These are phyloP conservation scores for Erinaceus europaeus DNA, from an alignment of 2,113 vertebrate genomes.

Conservation along the genomic window DNA sequence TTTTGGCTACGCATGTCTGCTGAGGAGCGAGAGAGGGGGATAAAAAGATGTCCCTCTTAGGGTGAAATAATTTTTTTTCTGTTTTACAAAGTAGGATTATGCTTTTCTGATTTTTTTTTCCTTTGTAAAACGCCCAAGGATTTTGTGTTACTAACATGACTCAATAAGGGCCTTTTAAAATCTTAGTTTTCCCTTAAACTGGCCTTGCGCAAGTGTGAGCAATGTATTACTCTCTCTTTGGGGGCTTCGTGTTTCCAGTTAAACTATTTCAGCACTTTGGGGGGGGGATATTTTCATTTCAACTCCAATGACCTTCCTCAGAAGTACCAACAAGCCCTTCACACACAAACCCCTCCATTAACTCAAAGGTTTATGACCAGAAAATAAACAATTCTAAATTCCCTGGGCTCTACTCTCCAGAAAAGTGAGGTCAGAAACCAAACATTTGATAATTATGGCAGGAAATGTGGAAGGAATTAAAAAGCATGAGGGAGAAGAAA, in stretches of 20 bases:
- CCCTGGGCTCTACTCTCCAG: slow-evolving; percentile 67
- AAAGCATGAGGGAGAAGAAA: slow-evolving; percentile 78
- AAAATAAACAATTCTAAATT: slow-evolving; percentile 75
- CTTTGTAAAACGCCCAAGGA: slow-evolving; percentile 16
- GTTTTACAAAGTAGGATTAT: slow-evolving; percentile 11
- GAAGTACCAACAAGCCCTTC: slow-evolving; percentile 59
- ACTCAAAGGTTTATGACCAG: slow-evolving; percentile 67
- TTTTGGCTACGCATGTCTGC: neutral
- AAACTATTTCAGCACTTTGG: slow-evolving; percentile 25
- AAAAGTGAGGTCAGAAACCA: slow-evolving; percentile 85
- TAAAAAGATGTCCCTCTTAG: neutral
- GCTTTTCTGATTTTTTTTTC: neutral
- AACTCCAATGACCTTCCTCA: slow-evolving; percentile 58
- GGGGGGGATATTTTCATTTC: slow-evolving; percentile 55
- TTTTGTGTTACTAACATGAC: slow-evolving; percentile 26
- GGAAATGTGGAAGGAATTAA: slow-evolving; percentile 86
- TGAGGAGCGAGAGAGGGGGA: too few relatives aligned
- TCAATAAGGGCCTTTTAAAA: slow-evolving; percentile 6
- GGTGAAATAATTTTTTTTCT: neutral
- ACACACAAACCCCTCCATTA: slow-evolving; percentile 56
- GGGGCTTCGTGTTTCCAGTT: slow-evolving; percentile 48
- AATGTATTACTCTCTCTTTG: neutral
- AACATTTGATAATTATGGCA: slow-evolving; percentile 82
- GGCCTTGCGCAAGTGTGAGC: slow-evolving; percentile 10
- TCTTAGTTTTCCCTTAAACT: neutral